Evolutionary conservation across 2,888 invertebrate genomes (phyloP), one percentile per base, ranked within the genome.

Genomic region (Diaprepes abbreviatus): DNA sequence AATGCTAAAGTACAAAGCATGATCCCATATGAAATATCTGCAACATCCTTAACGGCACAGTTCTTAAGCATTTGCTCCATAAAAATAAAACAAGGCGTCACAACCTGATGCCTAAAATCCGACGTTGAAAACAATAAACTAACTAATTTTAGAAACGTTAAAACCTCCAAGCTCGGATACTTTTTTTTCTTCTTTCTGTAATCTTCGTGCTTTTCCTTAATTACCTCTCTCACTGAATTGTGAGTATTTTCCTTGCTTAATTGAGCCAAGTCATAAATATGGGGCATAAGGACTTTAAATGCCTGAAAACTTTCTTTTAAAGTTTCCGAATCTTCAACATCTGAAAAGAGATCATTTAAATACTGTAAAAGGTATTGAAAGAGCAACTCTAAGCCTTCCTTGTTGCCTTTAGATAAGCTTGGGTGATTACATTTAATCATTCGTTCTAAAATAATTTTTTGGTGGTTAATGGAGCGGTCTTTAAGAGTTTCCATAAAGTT

Each of bases 371-470:
- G 82, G 79, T 91, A 92, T 0, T 90, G 89, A 80, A 93, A 95
- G 0, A 97, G 82, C 75, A 89, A 86, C 59, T 89, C 88, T 9
- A 96, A 85, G 78, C 91, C 90, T 33, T 91, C 90, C 80, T 93
- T 93, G 80, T 96, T 96, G 12, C 89, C 89, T 73, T 90, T 90
- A 4, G 90, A 89, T 57, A 96, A 83, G 77, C 93, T 91, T 1
- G 94, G 94, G 83, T 96, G 93, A 84, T 95, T 93, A 78, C 92
- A 94, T 84, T 95, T 95, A 14, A 96, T 91, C 74, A 97, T 89
- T 77, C 94, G 89, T 78, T 93, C 92, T 50, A 97, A 80, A 7
- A 95, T 90, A 9, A 89, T 85, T 0, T 89, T 85, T 78, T 94
- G 92, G 77, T 93, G 89, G 10, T 88, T 84, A 1, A 89, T 85